A percentile compares a stretch with the other conserved stretches of the same genome.
These are phyloP conservation scores for Progne subis DNA, from an alignment of 2,113 vertebrate genomes.

Conservation along the genomic window DNA sequence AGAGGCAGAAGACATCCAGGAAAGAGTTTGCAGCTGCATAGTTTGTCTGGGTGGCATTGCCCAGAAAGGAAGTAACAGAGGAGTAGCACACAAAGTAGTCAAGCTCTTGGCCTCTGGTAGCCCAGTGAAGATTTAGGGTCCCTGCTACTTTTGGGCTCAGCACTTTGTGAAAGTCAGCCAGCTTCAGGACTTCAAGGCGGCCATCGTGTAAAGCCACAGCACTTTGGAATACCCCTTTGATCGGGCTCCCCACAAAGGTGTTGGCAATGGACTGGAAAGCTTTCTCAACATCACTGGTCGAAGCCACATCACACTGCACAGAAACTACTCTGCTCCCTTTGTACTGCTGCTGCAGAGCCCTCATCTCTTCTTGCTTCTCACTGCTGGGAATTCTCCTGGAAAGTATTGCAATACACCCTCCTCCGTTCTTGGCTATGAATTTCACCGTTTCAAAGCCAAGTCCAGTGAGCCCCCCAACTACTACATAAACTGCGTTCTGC, in stretches of 20 bases:
- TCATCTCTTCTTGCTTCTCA: conserved; percentile 75
- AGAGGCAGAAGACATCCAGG: conserved; percentile 83
- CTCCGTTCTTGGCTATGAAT: conserved; percentile 81
- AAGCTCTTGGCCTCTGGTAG: conserved; percentile 76
- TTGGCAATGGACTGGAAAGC: conserved; percentile 69
- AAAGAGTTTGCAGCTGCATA: conserved; percentile 91
- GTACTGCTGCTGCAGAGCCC: conserved; percentile 63
- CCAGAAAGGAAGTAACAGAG: conserved; percentile 84
- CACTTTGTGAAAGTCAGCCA: conserved; percentile 78
- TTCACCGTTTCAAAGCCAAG: conserved; percentile 87
- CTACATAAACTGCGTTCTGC: conserved; percentile 76
- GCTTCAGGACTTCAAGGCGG: conserved; percentile 74
- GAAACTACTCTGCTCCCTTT: conserved; percentile 59
- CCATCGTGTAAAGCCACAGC: conserved; percentile 82
- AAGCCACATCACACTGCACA: conserved; percentile 79
- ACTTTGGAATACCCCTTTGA: conserved; percentile 88
- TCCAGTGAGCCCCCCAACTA: conserved; percentile 84
- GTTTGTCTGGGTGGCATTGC: conserved; percentile 82
- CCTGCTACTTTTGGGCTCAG: conserved; percentile 84
- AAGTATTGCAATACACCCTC: conserved; percentile 78
- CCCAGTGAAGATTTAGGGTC: conserved; percentile 83
- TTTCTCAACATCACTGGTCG: conserved; percentile 66
- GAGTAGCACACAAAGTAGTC: conserved; percentile 90
- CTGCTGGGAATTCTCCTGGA: conserved; percentile 72
- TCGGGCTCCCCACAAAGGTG: conserved; percentile 67